Base-by-base conservation (phyloP, 2,113 vertebrate species). In the Phycodurus eques region DNA sequence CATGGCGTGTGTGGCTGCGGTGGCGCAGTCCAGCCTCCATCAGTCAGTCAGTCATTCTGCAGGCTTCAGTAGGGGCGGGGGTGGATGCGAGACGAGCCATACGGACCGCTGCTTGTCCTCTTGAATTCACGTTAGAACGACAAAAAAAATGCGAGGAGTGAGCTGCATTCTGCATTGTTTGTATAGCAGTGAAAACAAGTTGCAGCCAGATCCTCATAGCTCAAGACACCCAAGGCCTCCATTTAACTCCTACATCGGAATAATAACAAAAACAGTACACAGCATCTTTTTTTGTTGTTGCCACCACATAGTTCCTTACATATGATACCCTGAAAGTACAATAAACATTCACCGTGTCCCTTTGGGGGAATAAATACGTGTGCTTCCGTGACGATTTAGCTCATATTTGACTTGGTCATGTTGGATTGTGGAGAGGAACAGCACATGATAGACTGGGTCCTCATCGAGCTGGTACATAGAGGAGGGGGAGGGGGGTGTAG, bases 51-150 rank as follows among this genome's bases (percentile, higher is more conserved):
- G 53, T 70, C 61, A 63, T 35, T 63, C 73, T 51, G 71, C 68
- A 73, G 79, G 75, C 74, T 87, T 19, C 49, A 60, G 20, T 46
- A 56, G 46, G 47, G 74, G 54, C 14, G 77, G 77, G 51, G 19
- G 19, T 19, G n/a, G 53, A 54, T 54, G 53, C 53, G 70, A 17
- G 42, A 92, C 66, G 44, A 83, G 91, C 94, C 94, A 94, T 93
- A 95, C 96, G 95, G 94, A 93, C 71, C 1, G 19, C 72, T 68
- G 31, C 70, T 62, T 63, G 35, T 63, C 61, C 19, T 63, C 17
- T 62, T 62, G 9, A 17, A 2, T 39, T 62, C 15, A 62, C 35
- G 9, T 62, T 19, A 11, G 60, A 19, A 8, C 12, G 33, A 39
- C 8, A 10, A 11, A 63, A 20, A 62, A 27, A 27, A 14, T 33